A percentile compares a stretch with the other conserved stretches of the same genome.
These are phyloP conservation scores for Phrynosoma platyrhinos DNA, from an alignment of 2,113 vertebrate species.

Conservation along the genomic window DNA sequence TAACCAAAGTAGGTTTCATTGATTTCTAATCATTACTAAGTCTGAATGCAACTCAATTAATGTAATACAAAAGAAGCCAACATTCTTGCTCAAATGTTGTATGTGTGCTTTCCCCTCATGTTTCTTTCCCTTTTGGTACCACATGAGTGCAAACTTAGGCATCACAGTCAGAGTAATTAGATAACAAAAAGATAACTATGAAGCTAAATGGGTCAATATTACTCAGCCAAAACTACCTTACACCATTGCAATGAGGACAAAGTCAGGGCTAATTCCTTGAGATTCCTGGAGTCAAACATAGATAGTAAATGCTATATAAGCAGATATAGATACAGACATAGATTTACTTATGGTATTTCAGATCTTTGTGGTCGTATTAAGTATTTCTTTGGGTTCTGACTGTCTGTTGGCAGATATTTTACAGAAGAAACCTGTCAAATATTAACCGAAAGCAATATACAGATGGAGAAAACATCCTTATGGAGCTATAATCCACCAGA, in stretches of 20 bases:
- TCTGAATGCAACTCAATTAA: neutral
- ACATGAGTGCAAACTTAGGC: neutral
- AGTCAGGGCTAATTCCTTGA: neutral
- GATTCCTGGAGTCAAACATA: neutral
- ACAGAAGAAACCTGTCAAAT: conserved; percentile 25
- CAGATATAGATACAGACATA: no score
- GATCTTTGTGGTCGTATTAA: neutral
- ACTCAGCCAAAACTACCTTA: neutral
- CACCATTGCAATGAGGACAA: neutral
- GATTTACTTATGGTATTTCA: no score
- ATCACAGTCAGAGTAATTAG: neutral
- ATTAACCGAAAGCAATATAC: neutral
- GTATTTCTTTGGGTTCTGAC: neutral
- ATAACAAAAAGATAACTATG: neutral
- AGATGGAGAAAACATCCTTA: conserved; percentile 45
- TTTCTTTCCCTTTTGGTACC: no score
- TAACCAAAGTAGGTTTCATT: neutral
- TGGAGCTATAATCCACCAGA: conserved; percentile 58
- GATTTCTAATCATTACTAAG: neutral
- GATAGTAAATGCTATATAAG: no score
- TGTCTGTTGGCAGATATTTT: conserved; percentile 1
- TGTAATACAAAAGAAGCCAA: neutral
- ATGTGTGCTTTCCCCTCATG: neutral
- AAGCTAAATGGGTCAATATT: no score
- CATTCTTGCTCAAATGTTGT: neutral